phyloP scores from a whole-genome alignment of 2,888 invertebrate species.

The Hypselothyrea guttata region DNA sequence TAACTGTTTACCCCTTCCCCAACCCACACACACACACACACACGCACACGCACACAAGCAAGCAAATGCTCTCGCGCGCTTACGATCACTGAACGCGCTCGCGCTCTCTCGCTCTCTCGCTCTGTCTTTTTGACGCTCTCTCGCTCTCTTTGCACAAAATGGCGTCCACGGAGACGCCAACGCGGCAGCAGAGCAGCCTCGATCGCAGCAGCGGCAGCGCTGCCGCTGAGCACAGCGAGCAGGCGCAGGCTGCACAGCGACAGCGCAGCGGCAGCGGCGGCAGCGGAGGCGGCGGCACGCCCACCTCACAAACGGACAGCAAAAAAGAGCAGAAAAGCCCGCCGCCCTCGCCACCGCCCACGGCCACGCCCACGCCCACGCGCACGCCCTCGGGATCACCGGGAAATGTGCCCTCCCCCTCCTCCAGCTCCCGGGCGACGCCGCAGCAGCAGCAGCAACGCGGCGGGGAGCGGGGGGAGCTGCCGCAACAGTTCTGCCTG shows the following conservation, averaged over 20 bases:
- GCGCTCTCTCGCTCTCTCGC: conserved; percentile 9
- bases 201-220: conserved; percentile 43
- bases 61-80: conserved; percentile 6
- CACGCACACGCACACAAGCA: background rate
- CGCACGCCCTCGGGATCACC: conserved; percentile 27
- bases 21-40: background rate
- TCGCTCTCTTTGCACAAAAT: conserved; percentile 40
- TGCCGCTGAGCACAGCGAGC: too few relatives aligned
- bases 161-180: conserved; percentile 56
- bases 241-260: conserved; percentile 61
- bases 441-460: conserved; percentile 21
- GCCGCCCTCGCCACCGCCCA: background rate
- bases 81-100: conserved; percentile 31
- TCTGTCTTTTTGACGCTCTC: conserved; percentile 2
- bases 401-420: conserved; percentile 6
- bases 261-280: conserved; percentile 59
- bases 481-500: conserved; percentile 92
- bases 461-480: conserved; percentile 24
- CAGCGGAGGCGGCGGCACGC: conserved; percentile 7
- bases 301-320: too few relatives aligned
- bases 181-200: conserved; percentile 41
- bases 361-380: conserved; percentile 21
- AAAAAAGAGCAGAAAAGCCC: too few relatives aligned
- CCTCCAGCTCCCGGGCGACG: conserved; percentile 2
- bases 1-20: too few relatives aligned